Percentiles rank a stretch among this genome's conserved stretches.
Evolutionary conservation across 1,140 invertebrate genomes (phyloP).

Genomic region (Aphelenchoides fujianensis): DNA sequence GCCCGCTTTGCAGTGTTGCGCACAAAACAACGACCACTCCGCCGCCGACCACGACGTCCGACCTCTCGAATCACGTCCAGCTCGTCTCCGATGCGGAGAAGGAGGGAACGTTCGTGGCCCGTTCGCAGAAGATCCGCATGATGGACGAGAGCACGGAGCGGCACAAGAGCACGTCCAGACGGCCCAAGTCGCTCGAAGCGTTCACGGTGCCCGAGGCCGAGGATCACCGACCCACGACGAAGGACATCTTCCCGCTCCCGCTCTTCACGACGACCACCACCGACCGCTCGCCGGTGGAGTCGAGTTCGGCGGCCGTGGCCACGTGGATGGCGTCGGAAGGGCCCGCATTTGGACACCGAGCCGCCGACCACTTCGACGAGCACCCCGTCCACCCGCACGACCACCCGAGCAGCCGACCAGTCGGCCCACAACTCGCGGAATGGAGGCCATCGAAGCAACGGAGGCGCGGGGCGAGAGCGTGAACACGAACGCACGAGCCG

Average conservation of each 20-base stretch:
- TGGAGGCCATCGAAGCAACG: background rate
- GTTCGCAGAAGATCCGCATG: slow-evolving; percentile 26
- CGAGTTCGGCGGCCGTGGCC: background rate
- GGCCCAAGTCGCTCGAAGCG: slow-evolving; percentile 7
- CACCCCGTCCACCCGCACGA: slow-evolving; percentile 15
- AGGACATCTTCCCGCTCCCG: slow-evolving; percentile 44
- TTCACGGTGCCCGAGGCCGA: slow-evolving; percentile 23
- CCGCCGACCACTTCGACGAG: slow-evolving; percentile 16
- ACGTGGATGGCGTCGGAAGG: background rate
- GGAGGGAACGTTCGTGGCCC: slow-evolving; percentile 22
- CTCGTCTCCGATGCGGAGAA: background rate
- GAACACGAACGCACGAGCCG: background rate
- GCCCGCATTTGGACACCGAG: background rate
- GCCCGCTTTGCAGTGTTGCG: background rate
- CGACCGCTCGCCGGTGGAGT: background rate
- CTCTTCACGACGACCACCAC: slow-evolving; percentile 28
- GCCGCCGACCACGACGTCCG: background rate
- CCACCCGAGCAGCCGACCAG: background rate
- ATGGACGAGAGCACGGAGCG: background rate
- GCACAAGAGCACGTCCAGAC: background rate
- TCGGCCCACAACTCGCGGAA: background rate
- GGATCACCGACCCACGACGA: slow-evolving; percentile 23
- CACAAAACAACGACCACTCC: slow-evolving; percentile 4
- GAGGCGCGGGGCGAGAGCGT: background rate
- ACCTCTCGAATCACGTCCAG: background rate